Evolutionary conservation across 1,140 invertebrate species (phyloP), one percentile per base, ranked within the genome.

Genomic region (Drosophila novamexicana): DNA sequence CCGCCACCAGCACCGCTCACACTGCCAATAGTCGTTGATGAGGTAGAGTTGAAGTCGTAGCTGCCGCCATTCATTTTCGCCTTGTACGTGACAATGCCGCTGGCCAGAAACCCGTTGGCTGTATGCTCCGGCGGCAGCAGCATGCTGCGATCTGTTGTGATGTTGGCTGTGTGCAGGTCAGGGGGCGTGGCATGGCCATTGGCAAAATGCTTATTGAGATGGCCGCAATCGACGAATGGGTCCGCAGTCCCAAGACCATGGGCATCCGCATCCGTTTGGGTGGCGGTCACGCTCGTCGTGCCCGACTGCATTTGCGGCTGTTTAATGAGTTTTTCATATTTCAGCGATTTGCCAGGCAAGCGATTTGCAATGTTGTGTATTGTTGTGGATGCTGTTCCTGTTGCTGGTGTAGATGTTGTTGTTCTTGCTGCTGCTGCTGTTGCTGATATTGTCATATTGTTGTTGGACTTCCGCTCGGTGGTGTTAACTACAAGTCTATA

Each of bases 311-410:
- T 67, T 75, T 84, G 84, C 74, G 89, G 77, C 70, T 90, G 81
- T 78, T 71, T 89, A 89, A 89, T 91, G 82, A 91, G 89, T 79
- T 84, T 86, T 88, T 91, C 88, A 88, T 88, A 91, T 90, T 90
- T 90, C 49, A 66, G 44, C 71, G 75, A 70, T 78, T 80, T 80
- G 47, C 78, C 78, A 40, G 75, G 70, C 78, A 81, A 42, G 39
- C 83, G 76, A 83, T 81, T 90, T 78, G 61, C 75, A 75, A 79
- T 72, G 65, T 81, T 65, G 22, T 52, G n/a, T 50, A 39, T 54
- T 57, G 44, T 50, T 57, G 37, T 12, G 36, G 45, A 7, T 66
- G 34, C 1, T 70, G 52, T 42, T 70, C 44, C 12, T 52, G 62
- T 54, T 50, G 66, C 42, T 81, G 79, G 50, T 71, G 71, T 37